Evolutionary conservation across 2,113 vertebrate genomes (phyloP).

Genomic region (Paralichthys olivaceus): DNA sequence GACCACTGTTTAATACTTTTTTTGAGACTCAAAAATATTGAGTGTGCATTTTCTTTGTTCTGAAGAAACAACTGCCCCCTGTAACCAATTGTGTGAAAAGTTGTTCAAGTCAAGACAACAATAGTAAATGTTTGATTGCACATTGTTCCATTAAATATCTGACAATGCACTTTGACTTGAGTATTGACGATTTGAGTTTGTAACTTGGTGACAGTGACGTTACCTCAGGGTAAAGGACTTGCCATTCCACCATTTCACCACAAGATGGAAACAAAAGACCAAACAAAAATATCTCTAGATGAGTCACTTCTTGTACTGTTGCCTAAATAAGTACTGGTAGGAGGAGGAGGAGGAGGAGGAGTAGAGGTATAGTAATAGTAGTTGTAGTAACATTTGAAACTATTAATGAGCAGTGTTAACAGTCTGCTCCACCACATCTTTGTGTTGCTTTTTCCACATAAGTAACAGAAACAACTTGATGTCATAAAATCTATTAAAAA

Average conservation of each 20-base stretch:
- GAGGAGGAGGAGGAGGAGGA: background rate
- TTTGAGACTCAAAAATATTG: too few relatives aligned
- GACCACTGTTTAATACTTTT: too few relatives aligned
- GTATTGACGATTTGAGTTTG: background rate
- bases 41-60: too few relatives aligned
- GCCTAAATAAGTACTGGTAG: background rate
- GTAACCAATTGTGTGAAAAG: too few relatives aligned
- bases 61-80: too few relatives aligned
- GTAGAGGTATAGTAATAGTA: background rate
- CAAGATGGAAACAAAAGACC: slow-evolving; percentile 58
- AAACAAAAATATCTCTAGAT: slow-evolving; percentile 11
- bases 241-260: slow-evolving; percentile 42
- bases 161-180: background rate
- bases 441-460: background rate
- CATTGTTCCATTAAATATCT: background rate
- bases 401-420: too few relatives aligned
- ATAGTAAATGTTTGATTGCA: too few relatives aligned
- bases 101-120: too few relatives aligned
- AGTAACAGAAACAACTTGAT: too few relatives aligned
- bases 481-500: too few relatives aligned
- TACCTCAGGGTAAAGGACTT: background rate
- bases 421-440: background rate
- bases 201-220: background rate
- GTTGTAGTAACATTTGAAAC: too few relatives aligned
- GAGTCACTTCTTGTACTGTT: background rate